phyloP scores from a whole-genome alignment of 2,113 vertebrate genomes.

The Scytalopus superciliaris region DNA sequence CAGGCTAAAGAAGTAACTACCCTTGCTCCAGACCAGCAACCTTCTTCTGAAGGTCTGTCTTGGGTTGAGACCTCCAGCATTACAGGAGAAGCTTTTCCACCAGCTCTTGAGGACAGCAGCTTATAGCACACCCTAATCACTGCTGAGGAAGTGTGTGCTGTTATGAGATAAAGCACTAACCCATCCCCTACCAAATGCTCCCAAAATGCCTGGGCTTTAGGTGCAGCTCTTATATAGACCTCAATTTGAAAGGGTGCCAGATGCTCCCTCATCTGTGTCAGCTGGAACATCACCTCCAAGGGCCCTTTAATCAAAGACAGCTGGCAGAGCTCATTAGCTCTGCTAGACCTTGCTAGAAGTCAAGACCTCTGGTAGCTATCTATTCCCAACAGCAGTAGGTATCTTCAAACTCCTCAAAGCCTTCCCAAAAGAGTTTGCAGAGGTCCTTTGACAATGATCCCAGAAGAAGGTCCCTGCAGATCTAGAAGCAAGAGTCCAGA shows the following conservation, averaged over 20 bases:
- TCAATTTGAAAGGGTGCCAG: not conserved
- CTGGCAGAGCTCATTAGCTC: not conserved
- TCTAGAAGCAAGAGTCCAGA: not conserved
- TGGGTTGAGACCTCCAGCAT: fast-evolving
- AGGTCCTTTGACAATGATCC: not conserved
- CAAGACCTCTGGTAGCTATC: not conserved
- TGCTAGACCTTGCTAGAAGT: not conserved
- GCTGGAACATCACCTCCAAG: not conserved
- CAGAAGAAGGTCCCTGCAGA: not conserved
- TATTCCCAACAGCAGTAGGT: not conserved
- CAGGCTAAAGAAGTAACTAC: not conserved
- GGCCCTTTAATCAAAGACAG: not conserved
- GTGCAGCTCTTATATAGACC: not conserved
- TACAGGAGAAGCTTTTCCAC: not conserved
- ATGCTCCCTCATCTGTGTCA: not conserved
- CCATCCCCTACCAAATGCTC: fast-evolving
- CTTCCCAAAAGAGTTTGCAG: not conserved
- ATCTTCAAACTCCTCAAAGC: not conserved
- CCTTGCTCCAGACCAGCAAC: not conserved
- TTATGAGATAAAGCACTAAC: not conserved
- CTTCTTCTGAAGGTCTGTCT: not conserved
- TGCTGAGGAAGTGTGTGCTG: fast-evolving
- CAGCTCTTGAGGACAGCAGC: not conserved
- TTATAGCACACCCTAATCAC: not conserved
- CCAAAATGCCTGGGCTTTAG: fast-evolving